These are phyloP conservation scores for Zaprionus camerounensis DNA, from an alignment of 1,140 invertebrate species.

Conservation along the genomic window DNA sequence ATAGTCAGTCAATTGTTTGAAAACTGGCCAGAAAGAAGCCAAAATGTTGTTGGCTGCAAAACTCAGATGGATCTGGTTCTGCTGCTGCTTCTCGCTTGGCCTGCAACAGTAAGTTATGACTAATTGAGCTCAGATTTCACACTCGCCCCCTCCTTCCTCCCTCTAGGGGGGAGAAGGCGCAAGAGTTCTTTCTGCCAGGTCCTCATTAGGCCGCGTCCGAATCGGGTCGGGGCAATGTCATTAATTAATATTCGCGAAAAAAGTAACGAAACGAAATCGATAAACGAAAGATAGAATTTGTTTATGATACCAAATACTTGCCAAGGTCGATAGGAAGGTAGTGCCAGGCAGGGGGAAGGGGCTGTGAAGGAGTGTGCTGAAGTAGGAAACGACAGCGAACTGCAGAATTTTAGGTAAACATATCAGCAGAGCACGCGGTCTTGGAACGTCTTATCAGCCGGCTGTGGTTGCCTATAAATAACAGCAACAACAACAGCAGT, in stretches of 20 bases:
- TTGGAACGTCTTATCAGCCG: constrained; percentile 50
- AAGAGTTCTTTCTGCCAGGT: not conserved
- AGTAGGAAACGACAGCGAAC: not conserved
- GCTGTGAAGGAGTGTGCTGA: not conserved
- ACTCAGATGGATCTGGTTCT: not conserved
- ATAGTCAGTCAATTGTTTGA: too few species aligned
- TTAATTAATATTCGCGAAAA: constrained; percentile 65
- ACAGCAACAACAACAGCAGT: constrained; percentile 26
- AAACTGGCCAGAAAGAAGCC: constrained; percentile 47
- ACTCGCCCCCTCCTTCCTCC: not conserved
- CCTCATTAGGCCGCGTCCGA: constrained; percentile 12
- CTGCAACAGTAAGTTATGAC: constrained; percentile 28
- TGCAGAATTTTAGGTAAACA: constrained; percentile 3
- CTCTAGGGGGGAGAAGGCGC: not conserved
- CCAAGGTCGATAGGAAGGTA: not conserved
- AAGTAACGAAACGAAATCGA: constrained; percentile 28
- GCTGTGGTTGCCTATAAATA: constrained; percentile 48
- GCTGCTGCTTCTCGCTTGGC: not conserved
- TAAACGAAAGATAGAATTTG: constrained; percentile 22
- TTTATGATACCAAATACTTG: not conserved
- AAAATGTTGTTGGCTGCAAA: constrained; percentile 2
- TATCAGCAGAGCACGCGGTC: constrained; percentile 23
- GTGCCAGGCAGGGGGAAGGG: not conserved
- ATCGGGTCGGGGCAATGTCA: not conserved
- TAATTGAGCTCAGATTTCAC: constrained; percentile 73